phyloP scores from a whole-genome alignment of 2,113 vertebrate species.

The Pseudolaguvia tuberculata region DNA sequence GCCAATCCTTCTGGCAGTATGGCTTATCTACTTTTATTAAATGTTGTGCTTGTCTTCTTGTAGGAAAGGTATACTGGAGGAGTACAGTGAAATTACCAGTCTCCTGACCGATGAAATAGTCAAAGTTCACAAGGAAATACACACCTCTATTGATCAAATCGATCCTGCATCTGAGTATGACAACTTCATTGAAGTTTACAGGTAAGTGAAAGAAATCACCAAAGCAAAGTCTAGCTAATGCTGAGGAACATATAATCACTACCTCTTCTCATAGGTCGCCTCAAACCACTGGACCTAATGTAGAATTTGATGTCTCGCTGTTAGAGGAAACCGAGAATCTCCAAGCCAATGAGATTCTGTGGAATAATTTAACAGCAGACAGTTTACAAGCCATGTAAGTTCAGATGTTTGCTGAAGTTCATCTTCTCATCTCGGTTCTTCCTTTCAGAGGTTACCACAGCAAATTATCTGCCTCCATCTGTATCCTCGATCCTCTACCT shows the following conservation, averaged over 20 bases:
- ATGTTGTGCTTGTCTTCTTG: background rate
- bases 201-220: conserved; percentile 60
- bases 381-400: conserved; percentile 87
- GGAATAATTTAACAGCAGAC: conserved; percentile 95
- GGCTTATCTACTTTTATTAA: too few relatives aligned
- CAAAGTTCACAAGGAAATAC: conserved; percentile 89
- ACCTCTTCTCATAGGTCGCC: conserved; percentile 69
- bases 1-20: too few relatives aligned
- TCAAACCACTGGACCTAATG: conserved; percentile 74
- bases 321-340: conserved; percentile 91
- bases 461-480: too few relatives aligned
- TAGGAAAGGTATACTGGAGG: conserved; percentile 90
- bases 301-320: conserved; percentile 84
- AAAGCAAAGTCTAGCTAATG: background rate
- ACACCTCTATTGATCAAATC: conserved; percentile 83
- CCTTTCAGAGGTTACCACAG: too few relatives aligned
- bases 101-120: conserved; percentile 91
- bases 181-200: conserved; percentile 86
- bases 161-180: conserved; percentile 87
- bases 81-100: conserved; percentile 93
- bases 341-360: conserved; percentile 90
- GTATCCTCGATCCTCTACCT: too few relatives aligned
- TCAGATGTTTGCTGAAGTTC: background rate
- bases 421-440: background rate
- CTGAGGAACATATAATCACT: background rate